A percentile compares a stretch with the other conserved stretches of the same genome.
Conservation (phyloP, 2,797 vertebrate genomes). For the Phataginus tricuspis region DNA sequence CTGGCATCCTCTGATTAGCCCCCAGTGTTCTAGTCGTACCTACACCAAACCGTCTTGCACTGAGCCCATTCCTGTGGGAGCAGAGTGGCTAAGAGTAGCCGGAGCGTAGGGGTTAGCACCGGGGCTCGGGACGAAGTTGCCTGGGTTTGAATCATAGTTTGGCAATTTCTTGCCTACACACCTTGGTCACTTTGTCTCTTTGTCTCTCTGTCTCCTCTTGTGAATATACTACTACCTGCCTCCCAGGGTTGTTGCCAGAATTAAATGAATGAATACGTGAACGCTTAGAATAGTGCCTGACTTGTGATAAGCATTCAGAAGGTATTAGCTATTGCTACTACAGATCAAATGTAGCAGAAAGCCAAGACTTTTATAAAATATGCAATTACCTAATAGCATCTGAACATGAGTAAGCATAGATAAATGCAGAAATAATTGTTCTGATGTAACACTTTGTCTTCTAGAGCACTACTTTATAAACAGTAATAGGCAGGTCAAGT, state of each 20-base stretch:
- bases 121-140: neutral
- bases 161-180: neutral
- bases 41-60: rapidly evolving
- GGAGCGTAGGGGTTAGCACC: neutral
- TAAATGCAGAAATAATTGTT: neutral
- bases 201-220: neutral
- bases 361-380: neutral
- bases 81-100: neutral
- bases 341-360: neutral
- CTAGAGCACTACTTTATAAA: neutral
- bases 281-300: neutral
- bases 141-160: neutral
- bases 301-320: neutral
- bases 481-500: neutral
- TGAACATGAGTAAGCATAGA: neutral
- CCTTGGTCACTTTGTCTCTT: neutral
- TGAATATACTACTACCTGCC: neutral
- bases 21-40: neutral
- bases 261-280: neutral
- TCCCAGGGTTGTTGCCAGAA: neutral
- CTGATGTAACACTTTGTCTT: neutral
- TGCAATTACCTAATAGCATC: neutral
- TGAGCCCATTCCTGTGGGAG: neutral
- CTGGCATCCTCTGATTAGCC: neutral
- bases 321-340: neutral